phyloP scores from a whole-genome alignment of 2,888 invertebrate genomes.

The Cryptocheilus praepositus region DNA sequence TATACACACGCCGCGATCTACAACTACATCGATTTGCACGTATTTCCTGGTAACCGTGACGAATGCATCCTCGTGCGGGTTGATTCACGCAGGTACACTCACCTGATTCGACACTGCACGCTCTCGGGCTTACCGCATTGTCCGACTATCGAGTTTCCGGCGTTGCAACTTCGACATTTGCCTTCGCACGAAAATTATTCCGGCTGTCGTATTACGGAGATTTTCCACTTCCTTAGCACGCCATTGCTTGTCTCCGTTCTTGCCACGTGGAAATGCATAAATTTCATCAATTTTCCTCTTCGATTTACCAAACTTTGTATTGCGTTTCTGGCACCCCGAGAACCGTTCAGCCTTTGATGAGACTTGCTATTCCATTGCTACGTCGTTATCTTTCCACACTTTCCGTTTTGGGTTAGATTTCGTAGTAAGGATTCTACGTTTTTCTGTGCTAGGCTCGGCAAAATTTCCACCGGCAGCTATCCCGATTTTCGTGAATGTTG shows the following conservation, averaged over 20 bases:
- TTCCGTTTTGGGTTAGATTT: conserved; percentile 14
- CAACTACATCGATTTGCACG: conserved; percentile 28
- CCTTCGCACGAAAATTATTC: neutral
- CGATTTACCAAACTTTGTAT: too few species aligned
- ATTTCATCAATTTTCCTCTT: too few species aligned
- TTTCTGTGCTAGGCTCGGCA: conserved; percentile 15
- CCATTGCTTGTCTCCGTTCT: too few species aligned
- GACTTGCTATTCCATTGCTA: conserved; percentile 10
- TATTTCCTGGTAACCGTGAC: conserved; percentile 14
- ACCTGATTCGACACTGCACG: too few species aligned
- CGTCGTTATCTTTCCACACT: conserved; percentile 29
- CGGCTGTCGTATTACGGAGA: neutral
- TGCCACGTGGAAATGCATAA: too few species aligned
- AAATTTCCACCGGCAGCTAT: conserved; percentile 34
- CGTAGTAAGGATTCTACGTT: conserved; percentile 8
- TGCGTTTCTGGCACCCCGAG: neutral
- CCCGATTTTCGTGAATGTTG: conserved; percentile 47
- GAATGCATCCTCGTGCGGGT: neutral
- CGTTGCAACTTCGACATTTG: neutral
- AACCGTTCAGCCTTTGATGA: conserved; percentile 23
- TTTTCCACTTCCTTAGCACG: neutral
- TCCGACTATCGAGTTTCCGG: neutral
- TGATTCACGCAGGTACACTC: too few species aligned
- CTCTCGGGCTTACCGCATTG: too few species aligned
- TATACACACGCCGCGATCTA: conserved; percentile 18